These are phyloP conservation scores for Chrosomus eos DNA, from an alignment of 2,797 vertebrate genomes.

Conservation along the genomic window DNA sequence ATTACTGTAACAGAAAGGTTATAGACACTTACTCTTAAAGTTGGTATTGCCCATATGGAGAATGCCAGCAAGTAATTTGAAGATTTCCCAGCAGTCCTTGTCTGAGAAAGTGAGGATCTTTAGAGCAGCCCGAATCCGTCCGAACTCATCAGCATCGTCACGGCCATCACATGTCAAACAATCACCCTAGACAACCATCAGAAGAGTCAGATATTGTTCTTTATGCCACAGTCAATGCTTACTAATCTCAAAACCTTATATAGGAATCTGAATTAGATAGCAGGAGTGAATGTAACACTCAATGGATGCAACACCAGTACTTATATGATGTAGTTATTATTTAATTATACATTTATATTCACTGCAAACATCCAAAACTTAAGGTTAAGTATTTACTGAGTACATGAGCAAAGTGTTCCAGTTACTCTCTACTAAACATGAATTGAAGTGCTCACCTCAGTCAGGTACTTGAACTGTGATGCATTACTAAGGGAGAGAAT, in stretches of 20 bases:
- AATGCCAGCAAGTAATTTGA: slow-evolving; percentile 88
- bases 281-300: neutral
- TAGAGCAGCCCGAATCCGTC: slow-evolving; percentile 82
- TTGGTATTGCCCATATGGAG: slow-evolving; percentile 91
- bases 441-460: slow-evolving; percentile 73
- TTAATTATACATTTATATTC: neutral
- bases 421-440: neutral
- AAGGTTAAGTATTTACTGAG: neutral
- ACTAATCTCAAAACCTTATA: neutral
- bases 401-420: neutral
- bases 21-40: slow-evolving; percentile 81
- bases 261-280: neutral
- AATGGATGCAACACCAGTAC: neutral
- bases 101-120: slow-evolving; percentile 90
- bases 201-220: neutral
- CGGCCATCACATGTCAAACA: slow-evolving; percentile 80
- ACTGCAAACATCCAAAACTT: neutral
- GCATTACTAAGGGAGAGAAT: slow-evolving; percentile 80
- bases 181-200: slow-evolving; percentile 76
- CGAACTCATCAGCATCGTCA: slow-evolving; percentile 83
- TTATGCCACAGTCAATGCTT: neutral
- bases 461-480: slow-evolving; percentile 87
- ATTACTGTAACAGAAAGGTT: neutral
- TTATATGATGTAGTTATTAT: neutral
- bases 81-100: slow-evolving; percentile 84